Percentiles rank a stretch among this genome's conserved stretches.
These are phyloP conservation scores for Neofelis nebulosa DNA, from an alignment of 2,113 vertebrate species.

Conservation along the genomic window DNA sequence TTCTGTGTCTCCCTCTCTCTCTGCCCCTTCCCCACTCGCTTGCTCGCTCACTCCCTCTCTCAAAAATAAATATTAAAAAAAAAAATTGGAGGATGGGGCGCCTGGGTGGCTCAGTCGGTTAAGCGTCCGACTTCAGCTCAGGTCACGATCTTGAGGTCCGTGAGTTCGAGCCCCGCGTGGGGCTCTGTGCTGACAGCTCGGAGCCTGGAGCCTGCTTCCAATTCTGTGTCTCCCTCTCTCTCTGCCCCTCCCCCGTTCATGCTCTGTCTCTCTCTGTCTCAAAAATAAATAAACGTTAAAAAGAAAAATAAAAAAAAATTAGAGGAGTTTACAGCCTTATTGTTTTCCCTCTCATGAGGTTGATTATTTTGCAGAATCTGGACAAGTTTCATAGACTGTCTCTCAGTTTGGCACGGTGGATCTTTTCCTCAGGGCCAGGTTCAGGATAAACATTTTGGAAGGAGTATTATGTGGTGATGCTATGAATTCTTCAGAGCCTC, in stretches of 20 bases:
- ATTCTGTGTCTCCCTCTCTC: too few species aligned
- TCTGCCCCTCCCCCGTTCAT: too few species aligned
- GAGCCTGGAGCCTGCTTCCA: too few species aligned
- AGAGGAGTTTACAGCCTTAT: background rate
- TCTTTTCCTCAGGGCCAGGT: background rate
- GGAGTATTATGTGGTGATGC: background rate
- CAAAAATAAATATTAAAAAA: background rate
- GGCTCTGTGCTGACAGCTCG: too few species aligned
- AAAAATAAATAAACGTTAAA: too few species aligned
- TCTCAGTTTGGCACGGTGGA: background rate
- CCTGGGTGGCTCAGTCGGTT: too few species aligned
- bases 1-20: too few species aligned
- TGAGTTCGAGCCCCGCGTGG: too few species aligned
- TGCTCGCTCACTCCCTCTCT: too few species aligned
- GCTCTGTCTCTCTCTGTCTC: too few species aligned
- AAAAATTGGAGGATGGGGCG: background rate
- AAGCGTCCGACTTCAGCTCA: too few species aligned
- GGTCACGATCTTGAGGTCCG: accelerated
- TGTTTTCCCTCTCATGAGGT: background rate
- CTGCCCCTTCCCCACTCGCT: too few species aligned
- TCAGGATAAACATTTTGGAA: background rate
- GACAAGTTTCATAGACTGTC: background rate
- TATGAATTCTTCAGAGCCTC: background rate
- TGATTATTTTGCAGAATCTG: background rate
- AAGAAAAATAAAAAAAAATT: background rate